Evolutionary conservation across 2,888 invertebrate species (phyloP).

Genomic region (Torymus tubicola): DNA sequence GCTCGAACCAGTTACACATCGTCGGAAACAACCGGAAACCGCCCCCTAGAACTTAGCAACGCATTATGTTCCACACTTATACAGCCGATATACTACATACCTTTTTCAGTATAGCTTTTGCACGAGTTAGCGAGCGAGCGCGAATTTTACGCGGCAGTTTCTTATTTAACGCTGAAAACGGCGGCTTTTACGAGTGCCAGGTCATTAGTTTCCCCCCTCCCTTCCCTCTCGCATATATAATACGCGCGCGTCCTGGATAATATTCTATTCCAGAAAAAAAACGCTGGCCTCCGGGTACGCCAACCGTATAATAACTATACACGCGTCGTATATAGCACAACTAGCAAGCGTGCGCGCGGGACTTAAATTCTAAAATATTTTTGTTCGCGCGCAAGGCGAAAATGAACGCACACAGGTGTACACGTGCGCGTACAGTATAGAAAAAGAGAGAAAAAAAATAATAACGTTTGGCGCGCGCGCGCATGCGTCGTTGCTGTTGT

Average conservation of each 20-base stretch:
- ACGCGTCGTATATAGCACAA: slow-evolving; percentile 1
- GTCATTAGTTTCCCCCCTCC: slow-evolving; percentile 47
- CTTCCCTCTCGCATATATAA: not conserved
- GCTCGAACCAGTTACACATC: no score
- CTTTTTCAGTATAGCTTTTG: slow-evolving; percentile 11
- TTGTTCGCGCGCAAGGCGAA: slow-evolving; percentile 43
- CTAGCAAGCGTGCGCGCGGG: slow-evolving; percentile 48
- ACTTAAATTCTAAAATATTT: slow-evolving; percentile 54
- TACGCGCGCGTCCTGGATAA: slow-evolving; percentile 29
- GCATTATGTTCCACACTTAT: no score
- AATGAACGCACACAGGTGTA: slow-evolving; percentile 25
- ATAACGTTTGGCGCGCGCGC: no score
- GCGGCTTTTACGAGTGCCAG: slow-evolving; percentile 40
- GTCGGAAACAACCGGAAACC: no score
- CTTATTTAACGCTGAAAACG: slow-evolving; percentile 22
- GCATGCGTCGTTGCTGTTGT: no score
- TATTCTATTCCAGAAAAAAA: slow-evolving; percentile 18
- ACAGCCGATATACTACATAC: no score
- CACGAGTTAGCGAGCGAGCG: not conserved
- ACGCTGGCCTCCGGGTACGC: not conserved
- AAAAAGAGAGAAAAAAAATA: no score
- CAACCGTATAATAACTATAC: slow-evolving; percentile 37
- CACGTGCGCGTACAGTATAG: no score
- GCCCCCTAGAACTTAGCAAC: no score
- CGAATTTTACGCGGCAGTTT: slow-evolving; percentile 41